Conservation (phyloP, 1,140 invertebrate genomes). For the Stegodyphus mimosarum region DNA sequence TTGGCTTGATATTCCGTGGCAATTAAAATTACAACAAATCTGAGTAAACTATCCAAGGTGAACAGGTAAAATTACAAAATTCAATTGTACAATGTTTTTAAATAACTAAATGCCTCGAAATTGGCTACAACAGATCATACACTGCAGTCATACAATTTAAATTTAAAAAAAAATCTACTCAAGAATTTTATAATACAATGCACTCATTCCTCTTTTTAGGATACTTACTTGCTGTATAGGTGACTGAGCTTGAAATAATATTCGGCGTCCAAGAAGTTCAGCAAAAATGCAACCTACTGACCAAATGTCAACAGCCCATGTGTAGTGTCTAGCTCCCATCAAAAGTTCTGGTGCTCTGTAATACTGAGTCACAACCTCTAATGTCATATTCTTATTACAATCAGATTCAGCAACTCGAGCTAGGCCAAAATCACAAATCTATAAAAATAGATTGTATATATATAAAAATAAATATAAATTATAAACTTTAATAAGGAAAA, state of each 20-base stretch:
- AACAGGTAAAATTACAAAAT: no score
- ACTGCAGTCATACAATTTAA: no score
- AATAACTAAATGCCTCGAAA: no score
- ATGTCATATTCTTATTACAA: slow-evolving; percentile 93
- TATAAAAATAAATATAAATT: not conserved
- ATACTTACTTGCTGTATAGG: slow-evolving; percentile 86
- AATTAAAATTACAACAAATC: no score
- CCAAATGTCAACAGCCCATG: slow-evolving; percentile 97
- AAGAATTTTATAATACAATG: no score
- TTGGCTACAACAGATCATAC: no score
- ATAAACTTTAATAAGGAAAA: not conserved
- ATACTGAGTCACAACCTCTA: slow-evolving; percentile 98
- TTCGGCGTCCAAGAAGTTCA: slow-evolving; percentile 91
- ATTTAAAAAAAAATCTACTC: no score
- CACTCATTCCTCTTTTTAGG: not conserved
- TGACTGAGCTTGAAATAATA: slow-evolving; percentile 96
- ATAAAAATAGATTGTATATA: slow-evolving; percentile 35
- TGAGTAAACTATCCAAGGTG: no score
- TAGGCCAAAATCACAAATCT: slow-evolving; percentile 98
- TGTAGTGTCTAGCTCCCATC: slow-evolving; percentile 98
- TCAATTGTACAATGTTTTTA: no score
- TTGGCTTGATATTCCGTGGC: no score
- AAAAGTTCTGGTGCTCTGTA: slow-evolving; percentile 98
- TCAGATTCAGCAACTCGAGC: slow-evolving; percentile 95
- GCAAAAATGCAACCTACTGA: slow-evolving; percentile 99